Evolutionary conservation across 2,888 invertebrate genomes (phyloP).

Genomic region (Antheraea yamamai): DNA sequence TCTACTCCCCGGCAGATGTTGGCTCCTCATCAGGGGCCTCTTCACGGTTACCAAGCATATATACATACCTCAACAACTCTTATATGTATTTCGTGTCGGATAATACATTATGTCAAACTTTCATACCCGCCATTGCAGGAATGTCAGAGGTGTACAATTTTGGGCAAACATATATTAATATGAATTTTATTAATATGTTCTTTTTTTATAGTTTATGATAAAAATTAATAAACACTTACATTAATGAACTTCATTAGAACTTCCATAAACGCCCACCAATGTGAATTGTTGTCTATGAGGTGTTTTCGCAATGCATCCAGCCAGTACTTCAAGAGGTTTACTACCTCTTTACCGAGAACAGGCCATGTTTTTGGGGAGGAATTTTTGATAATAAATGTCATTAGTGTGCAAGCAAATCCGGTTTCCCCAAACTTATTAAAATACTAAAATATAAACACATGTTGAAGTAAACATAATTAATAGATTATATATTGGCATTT

Average conservation of each 20-base stretch:
- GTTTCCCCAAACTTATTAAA: slow-evolving; percentile 59
- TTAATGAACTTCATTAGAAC: slow-evolving; percentile 53
- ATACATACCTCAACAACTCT: too few relatives aligned
- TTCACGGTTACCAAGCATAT: too few relatives aligned
- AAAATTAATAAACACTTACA: slow-evolving; percentile 37
- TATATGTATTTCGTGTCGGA: too few relatives aligned
- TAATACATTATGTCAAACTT: too few relatives aligned
- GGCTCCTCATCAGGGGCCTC: too few relatives aligned
- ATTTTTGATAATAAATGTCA: slow-evolving; percentile 49
- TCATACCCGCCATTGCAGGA: too few relatives aligned
- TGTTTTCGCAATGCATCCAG: slow-evolving; percentile 58
- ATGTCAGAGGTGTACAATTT: too few relatives aligned
- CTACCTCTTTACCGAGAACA: slow-evolving; percentile 55
- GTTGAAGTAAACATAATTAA: slow-evolving; percentile 2
- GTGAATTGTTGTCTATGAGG: slow-evolving; percentile 46
- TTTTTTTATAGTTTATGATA: not conserved
- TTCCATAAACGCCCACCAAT: slow-evolving; percentile 66
- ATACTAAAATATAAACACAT: slow-evolving; percentile 46
- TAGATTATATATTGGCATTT: not conserved
- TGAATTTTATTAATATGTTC: too few relatives aligned
- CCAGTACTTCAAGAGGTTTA: slow-evolving; percentile 61
- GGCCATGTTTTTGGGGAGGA: slow-evolving; percentile 62
- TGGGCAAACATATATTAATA: too few relatives aligned
- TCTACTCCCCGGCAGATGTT: too few relatives aligned
- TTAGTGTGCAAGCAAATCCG: slow-evolving; percentile 57